Base-by-base conservation (phyloP, 1,140 invertebrate species). In the Oreohelix idahoensis region DNA sequence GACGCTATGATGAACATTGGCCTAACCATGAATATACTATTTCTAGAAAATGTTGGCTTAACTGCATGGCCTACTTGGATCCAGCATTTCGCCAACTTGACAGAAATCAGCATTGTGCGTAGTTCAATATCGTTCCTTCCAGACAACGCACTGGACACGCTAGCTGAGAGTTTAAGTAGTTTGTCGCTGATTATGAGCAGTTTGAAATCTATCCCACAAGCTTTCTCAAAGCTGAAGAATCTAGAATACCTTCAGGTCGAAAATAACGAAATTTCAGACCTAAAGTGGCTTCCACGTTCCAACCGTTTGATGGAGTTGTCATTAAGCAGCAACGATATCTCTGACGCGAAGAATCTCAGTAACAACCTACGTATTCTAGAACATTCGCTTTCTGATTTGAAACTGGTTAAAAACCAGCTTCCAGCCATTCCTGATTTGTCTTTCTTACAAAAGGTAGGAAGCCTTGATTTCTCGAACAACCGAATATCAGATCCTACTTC, bases 51-150 rank as follows among this genome's bases (percentile, higher is more conserved):
- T 32, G 39, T 42, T 73, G 36, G 36, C 71, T 73, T 73, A 5
- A 73, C 71, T 29, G 13, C 36, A 8, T 73, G 71, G 71, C 71
- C 71, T 23, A 8, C 10, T n/a, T 73, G 71, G 71, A 73, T 73
- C 20, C 71, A 73, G 71, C 26, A 73, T 45, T 73, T 73, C 38
- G 11, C 36, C 38, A 8, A 39, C 1, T 13, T 73, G 38, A 73
- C 13, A 23, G 26, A 42, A 11, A n/a, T 73, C 4, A 45, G 26
- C 36, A 2, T 73, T 26, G n/a, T 20, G 4, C 4, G 26, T 42
- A 42, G 39, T 20, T 45, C 38, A 73, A 45, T 73, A n/a, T 2
- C 2, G 1, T 26, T 36, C 11, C 39, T 73, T 45, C 71, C 71
- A 45, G 71, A 73, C 42, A 26, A 73, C n/a, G 13, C 36, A 0